Percentiles rank a stretch among this genome's conserved stretches.
Conservation (phyloP, 1,140 invertebrate species). For the Rhynchophorus ferrugineus region DNA sequence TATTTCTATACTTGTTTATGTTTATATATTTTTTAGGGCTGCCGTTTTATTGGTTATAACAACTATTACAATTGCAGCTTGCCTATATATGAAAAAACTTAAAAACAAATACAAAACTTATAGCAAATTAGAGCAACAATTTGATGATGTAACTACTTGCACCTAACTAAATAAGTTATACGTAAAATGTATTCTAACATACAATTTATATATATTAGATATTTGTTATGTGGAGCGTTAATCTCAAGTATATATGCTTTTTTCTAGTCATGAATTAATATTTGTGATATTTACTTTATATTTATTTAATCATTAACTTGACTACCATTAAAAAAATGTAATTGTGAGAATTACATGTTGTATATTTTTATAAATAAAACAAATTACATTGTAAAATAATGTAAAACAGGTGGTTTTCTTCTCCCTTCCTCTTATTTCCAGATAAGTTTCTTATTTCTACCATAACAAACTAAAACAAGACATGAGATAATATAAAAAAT, state of each 20-base stretch:
- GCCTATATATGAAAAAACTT: slow-evolving; percentile 12
- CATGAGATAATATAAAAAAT: slow-evolving; percentile 2
- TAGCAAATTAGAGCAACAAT: slow-evolving; percentile 12
- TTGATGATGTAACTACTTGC: slow-evolving; percentile 7
- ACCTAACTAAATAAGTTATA: no score
- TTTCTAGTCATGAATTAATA: no score
- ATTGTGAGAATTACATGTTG: slow-evolving; percentile 1
- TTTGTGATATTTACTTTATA: not conserved
- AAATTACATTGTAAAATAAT: not conserved
- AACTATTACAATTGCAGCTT: slow-evolving; percentile 8
- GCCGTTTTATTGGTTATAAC: slow-evolving; percentile 12
- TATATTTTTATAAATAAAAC: slow-evolving; percentile 7
- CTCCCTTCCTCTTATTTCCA: not conserved
- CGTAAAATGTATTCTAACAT: no score
- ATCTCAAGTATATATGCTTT: no score
- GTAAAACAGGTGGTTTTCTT: not conserved
- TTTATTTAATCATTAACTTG: not conserved
- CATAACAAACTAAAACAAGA: slow-evolving; percentile 27
- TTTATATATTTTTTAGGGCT: slow-evolving; percentile 11
- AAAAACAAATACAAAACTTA: slow-evolving; percentile 14
- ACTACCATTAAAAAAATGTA: no score
- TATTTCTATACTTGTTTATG: not conserved
- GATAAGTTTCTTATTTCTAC: slow-evolving; percentile 10
- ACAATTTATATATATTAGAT: no score
- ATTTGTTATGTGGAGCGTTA: no score